These are phyloP conservation scores for Formica aserva DNA, from an alignment of 2,888 invertebrate genomes.

Conservation along the genomic window DNA sequence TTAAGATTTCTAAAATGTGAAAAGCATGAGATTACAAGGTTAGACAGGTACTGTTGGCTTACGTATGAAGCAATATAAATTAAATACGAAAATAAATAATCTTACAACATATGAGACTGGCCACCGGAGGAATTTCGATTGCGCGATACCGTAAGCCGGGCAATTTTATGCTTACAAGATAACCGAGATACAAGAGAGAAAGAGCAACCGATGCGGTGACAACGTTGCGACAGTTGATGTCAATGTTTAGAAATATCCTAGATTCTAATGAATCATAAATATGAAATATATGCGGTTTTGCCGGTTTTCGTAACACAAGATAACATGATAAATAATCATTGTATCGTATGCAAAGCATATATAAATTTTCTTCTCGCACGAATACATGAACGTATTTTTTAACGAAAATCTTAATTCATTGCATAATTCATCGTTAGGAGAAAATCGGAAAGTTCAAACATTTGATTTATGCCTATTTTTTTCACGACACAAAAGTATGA, in stretches of 20 bases:
- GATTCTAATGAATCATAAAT: conserved; percentile 27
- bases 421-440: no score
- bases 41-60: background rate
- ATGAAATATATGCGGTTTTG: background rate
- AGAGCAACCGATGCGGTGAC: conserved; percentile 9
- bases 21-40: background rate
- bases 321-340: background rate
- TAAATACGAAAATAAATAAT: conserved; percentile 32
- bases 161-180: conserved; percentile 20
- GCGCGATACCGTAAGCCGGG: background rate
- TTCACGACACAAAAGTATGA: background rate
- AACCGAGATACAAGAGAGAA: background rate
- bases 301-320: background rate
- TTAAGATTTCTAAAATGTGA: background rate
- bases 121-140: conserved; percentile 29
- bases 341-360: background rate
- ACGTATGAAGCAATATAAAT: background rate
- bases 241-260: background rate
- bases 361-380: no score
- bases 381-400: no score
- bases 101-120: conserved; percentile 25
- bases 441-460: no score
- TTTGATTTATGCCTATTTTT: background rate
- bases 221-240: conserved; percentile 9
- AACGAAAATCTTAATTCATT: no score